phyloP scores from a whole-genome alignment of 2,888 invertebrate genomes.

The Hypomecis atomaria region DNA sequence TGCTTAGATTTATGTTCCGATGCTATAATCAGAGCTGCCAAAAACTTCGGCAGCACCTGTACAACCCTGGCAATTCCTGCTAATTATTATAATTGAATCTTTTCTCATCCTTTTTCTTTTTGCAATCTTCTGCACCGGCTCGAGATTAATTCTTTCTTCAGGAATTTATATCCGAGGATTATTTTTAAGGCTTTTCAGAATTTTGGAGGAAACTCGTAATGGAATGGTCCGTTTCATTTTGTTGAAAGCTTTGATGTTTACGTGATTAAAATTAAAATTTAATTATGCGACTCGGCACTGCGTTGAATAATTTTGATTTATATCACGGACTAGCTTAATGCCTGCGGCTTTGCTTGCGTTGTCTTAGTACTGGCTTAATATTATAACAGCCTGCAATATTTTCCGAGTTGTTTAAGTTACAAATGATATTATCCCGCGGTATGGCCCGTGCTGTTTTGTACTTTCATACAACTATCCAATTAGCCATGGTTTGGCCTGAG shows the following conservation, averaged over 20 bases:
- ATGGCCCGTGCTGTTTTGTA: no score
- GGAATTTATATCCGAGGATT: slow-evolving; percentile 38
- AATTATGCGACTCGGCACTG: background rate
- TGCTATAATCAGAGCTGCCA: background rate
- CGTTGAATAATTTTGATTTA: no score
- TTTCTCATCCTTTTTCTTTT: slow-evolving; percentile 44
- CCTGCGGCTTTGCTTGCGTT: no score
- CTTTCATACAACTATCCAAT: no score
- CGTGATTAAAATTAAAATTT: slow-evolving; percentile 15
- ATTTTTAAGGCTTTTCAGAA: slow-evolving; percentile 31
- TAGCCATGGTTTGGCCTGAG: no score
- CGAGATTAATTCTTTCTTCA: slow-evolving; percentile 39
- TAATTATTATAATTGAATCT: slow-evolving; percentile 50
- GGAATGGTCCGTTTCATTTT: slow-evolving; percentile 18
- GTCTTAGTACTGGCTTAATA: no score
- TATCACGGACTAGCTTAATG: no score
- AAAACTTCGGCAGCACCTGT: background rate
- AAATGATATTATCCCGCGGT: no score
- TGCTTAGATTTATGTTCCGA: background rate
- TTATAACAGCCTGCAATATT: no score
- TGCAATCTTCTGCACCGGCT: slow-evolving; percentile 40
- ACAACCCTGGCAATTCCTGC: slow-evolving; percentile 36
- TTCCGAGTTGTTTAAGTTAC: no score
- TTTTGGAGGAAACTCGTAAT: slow-evolving; percentile 17
- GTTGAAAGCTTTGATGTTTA: slow-evolving; percentile 26